Percentiles rank a stretch among this genome's conserved stretches.
Conservation (phyloP, 2,888 invertebrate genomes). For the Eilema sororculum region DNA sequence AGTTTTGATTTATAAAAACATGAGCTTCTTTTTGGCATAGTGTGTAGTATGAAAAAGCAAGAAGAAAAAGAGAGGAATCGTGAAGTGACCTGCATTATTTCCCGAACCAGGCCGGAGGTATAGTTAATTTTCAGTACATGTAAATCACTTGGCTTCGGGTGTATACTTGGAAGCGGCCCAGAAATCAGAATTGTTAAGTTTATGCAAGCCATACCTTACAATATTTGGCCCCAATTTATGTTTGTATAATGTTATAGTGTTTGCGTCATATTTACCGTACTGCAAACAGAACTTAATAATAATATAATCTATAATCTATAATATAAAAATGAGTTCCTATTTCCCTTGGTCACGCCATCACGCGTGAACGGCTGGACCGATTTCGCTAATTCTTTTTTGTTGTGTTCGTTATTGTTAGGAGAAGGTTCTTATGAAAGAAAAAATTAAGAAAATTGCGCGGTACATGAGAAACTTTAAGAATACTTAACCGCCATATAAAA, state of each 20-base stretch:
- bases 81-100: slow-evolving; percentile 6
- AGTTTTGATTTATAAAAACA: neutral
- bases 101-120: neutral
- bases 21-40: too few species aligned
- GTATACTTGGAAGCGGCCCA: slow-evolving; percentile 69
- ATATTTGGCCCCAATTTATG: slow-evolving; percentile 71
- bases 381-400: too few species aligned
- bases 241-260: slow-evolving; percentile 58
- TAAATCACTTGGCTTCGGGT: slow-evolving; percentile 59
- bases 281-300: neutral
- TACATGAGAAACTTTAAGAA: too few species aligned
- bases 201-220: slow-evolving; percentile 63
- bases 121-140: slow-evolving; percentile 61
- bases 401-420: too few species aligned
- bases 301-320: too few species aligned
- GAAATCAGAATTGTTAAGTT: slow-evolving; percentile 64
- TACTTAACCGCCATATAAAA: too few species aligned
- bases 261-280: slow-evolving; percentile 43
- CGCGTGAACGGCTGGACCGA: too few species aligned
- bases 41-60: neutral
- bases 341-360: too few species aligned
- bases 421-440: too few species aligned
- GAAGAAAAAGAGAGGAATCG: neutral
- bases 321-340: too few species aligned
- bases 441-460: too few species aligned